Base-by-base conservation (phyloP, 2,888 invertebrate species). In the Watsonalla binaria region DNA sequence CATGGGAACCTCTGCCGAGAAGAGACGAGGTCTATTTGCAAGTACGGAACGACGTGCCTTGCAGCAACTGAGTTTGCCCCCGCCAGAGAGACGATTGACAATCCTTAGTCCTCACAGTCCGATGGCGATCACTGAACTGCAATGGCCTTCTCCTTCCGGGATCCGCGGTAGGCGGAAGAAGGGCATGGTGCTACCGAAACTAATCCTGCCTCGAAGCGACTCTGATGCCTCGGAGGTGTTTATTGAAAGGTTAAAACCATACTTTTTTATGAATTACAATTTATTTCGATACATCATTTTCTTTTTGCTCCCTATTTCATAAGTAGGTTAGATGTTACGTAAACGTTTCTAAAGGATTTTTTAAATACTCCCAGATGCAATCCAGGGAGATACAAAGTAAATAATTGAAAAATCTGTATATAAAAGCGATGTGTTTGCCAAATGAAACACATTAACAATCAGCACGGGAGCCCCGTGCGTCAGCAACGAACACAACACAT, bases 91-190 rank as follows among this genome's bases (percentile, higher is more conserved):
- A 9, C 90, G 92, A 63, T 92, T 96, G 52, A 96, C 95, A 46
- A 96, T 96, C 56, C 86, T 96, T 56, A 96, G 96, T 65, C 95
- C 95, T 0, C 95, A 95, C 77, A 94, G 94, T 72, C 96, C 96
- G 0, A 92, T 94, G 72, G 94, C 94, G 56, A 86, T 92, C 5
- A 91, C 92, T 60, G 96, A 96, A 66, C 86, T 95, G 62, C 92
- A 93, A 67, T 93, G 93, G 84, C 90, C 93, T 51, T 80, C 92
- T 42, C 92, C 93, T 54, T 84, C 92, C 15, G 92, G 92, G 13
- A 88, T 93, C 63, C 92, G 93, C 65, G 92, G 92, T 37, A 88
- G 94, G 56, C 90, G 94, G 73, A 94, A 94, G 87, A 94, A 94
- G 78, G 94, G 94, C 59, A 93, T 94, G 84, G 93, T 95, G 64